Conservation (phyloP, 2,113 vertebrate genomes). For the Poeciliopsis retropinna region DNA sequence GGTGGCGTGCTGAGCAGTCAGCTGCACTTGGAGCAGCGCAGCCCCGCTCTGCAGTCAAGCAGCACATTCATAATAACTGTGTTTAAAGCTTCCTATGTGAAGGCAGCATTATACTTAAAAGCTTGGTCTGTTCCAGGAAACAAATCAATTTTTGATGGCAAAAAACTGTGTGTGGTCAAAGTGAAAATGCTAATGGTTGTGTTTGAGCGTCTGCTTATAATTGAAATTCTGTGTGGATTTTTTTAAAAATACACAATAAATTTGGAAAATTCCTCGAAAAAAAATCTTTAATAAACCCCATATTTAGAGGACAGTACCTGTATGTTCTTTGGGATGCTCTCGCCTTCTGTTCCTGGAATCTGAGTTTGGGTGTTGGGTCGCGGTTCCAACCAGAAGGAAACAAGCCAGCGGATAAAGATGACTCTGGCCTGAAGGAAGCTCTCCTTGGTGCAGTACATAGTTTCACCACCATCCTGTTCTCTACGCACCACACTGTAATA, state of each 20-base stretch:
- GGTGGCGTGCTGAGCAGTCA: too few relatives aligned
- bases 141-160: not conserved
- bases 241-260: not conserved
- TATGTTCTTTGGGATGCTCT: constrained; percentile 98
- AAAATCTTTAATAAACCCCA: not conserved
- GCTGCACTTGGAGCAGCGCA: not conserved
- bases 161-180: not conserved
- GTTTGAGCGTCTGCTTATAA: not conserved
- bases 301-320: constrained; percentile 81
- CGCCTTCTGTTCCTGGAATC: constrained; percentile 96
- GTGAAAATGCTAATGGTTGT: not conserved
- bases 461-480: constrained; percentile 92
- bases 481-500: constrained; percentile 91
- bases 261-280: not conserved
- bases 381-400: constrained; percentile 98
- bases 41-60: not conserved
- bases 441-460: constrained; percentile 95
- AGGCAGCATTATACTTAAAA: too few relatives aligned
- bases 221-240: not conserved
- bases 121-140: too few relatives aligned
- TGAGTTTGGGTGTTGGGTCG: constrained; percentile 88
- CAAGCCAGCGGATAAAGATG: constrained; percentile 98
- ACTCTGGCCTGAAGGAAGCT: constrained; percentile 96
- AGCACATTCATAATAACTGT: not conserved
- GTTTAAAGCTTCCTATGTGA: not conserved